A percentile compares a stretch with the other conserved stretches of the same genome.
Evolutionary conservation across 2,888 invertebrate species (phyloP).

Genomic region (Plebejus melissa): DNA sequence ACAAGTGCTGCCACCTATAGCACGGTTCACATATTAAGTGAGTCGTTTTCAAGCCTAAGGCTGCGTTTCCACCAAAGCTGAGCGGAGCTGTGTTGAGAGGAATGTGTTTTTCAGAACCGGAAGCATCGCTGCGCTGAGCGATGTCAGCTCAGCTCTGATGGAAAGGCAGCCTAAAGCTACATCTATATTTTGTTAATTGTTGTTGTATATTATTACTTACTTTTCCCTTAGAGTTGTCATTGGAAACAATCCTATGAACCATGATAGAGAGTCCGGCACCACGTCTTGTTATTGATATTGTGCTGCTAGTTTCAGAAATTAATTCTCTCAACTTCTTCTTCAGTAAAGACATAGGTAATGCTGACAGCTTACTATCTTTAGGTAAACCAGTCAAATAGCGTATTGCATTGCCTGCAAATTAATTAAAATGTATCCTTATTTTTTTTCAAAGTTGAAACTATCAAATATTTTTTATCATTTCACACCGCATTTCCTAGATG

Average conservation of each 20-base stretch:
- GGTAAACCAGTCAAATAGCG: constrained; percentile 61
- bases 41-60: too few relatives aligned
- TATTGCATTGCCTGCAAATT: constrained; percentile 67
- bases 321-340: constrained; percentile 66
- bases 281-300: constrained; percentile 82
- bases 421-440: not conserved
- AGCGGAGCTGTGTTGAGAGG: too few relatives aligned
- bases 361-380: constrained; percentile 50
- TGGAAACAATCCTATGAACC: constrained; percentile 85
- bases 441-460: not conserved
- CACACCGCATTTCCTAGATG: too few relatives aligned
- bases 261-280: constrained; percentile 89
- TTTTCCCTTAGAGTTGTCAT: constrained; percentile 79
- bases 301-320: constrained; percentile 59
- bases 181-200: not conserved
- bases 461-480: too few relatives aligned
- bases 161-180: too few relatives aligned
- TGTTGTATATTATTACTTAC: constrained; percentile 42
- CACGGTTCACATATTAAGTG: too few relatives aligned
- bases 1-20: too few relatives aligned
- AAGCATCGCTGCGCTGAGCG: too few relatives aligned
- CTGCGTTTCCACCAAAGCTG: too few relatives aligned
- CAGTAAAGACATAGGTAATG: constrained; percentile 57
- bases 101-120: too few relatives aligned
- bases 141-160: too few relatives aligned